Evolutionary conservation across 2,888 invertebrate species (phyloP).

Genomic region (Catocala sponsa): DNA sequence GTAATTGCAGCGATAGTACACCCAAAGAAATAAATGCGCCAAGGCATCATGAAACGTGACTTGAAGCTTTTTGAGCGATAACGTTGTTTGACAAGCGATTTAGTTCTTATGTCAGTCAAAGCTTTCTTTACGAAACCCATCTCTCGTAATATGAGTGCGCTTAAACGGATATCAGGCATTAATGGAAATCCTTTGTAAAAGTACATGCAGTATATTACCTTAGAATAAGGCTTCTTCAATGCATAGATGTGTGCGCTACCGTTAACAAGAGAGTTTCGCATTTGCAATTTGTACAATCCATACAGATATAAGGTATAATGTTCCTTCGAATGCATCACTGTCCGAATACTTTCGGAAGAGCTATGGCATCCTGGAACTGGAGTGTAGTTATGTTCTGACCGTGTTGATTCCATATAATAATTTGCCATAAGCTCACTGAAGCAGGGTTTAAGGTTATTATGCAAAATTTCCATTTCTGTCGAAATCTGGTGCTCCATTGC

Average conservation of each 20-base stretch:
- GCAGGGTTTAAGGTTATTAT: constrained; percentile 54
- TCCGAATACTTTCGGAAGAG: neutral
- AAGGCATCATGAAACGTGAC: constrained; percentile 37
- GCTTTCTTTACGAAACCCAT: constrained; percentile 36
- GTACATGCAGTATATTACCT: constrained; percentile 7
- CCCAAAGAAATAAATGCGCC: constrained; percentile 36
- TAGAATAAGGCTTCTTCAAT: constrained; percentile 19
- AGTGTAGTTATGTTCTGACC: neutral
- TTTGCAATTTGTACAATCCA: neutral
- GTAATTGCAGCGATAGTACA: constrained; percentile 23
- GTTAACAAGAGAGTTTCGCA: neutral
- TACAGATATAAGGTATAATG: neutral
- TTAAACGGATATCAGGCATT: neutral
- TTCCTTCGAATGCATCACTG: neutral
- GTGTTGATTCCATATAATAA: constrained; percentile 1
- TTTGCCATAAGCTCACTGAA: constrained; percentile 31
- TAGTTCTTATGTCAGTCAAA: constrained; percentile 15
- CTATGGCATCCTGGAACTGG: constrained; percentile 1
- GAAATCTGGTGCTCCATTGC: constrained; percentile 60
- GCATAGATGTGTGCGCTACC: neutral
- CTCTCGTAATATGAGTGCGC: constrained; percentile 29
- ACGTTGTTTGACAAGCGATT: neutral
- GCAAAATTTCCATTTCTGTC: constrained; percentile 52
- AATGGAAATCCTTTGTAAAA: constrained; percentile 47
- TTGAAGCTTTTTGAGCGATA: constrained; percentile 23